Base-by-base conservation (phyloP, 92 coral and sea anemone genomes). In the Meandrina meandrites region DNA sequence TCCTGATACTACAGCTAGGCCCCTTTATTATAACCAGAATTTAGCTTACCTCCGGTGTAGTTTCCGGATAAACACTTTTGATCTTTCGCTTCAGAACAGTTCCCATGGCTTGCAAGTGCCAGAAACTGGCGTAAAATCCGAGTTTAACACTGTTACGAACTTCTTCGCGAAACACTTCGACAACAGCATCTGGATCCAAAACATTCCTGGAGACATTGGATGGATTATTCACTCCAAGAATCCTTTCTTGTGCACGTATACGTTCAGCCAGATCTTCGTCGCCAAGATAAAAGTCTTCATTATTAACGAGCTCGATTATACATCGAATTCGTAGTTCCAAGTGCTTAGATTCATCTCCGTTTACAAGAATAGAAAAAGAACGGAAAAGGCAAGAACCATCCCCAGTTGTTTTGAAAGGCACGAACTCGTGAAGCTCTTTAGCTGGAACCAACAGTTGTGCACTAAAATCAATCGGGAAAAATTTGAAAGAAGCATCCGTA, bases 371-470 rank as follows among this genome's bases (percentile, higher is more conserved):
- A 24, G 84, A 80, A 37, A 80, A 50, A 0, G 84, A 47, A 6
- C 84, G 27, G 5, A 24, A 80, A 50, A 50, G 75, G 22, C 75
- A 80, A 10, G 74, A 54, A 10, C 84, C 84, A 80, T 80, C 84
- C 27, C 84, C 84, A 50, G 14, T 9, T 6, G 84, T 10, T 27
- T 50, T 80, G 16, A 80, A 6, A 14, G 84, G 84, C 18, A 58
- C 36, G 30, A 54, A 80, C 75, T 80, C 70, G 13, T 50, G 68
- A 10, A 53, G 73, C 32, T 80, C 75, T 24, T 48, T 7, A 22
- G 84, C 73, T 24, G 84, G 73, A 24, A 51, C 40, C 32, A 80
- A 24, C 62, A 34, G 53, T 34, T 42, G 81, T 28, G 81, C 21
- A 17, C n/a, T 7, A 62, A 8, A 62, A 17, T 62, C 69, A n/a